These are phyloP conservation scores for Tipula unca DNA, from an alignment of 2,888 invertebrate species.

Conservation along the genomic window DNA sequence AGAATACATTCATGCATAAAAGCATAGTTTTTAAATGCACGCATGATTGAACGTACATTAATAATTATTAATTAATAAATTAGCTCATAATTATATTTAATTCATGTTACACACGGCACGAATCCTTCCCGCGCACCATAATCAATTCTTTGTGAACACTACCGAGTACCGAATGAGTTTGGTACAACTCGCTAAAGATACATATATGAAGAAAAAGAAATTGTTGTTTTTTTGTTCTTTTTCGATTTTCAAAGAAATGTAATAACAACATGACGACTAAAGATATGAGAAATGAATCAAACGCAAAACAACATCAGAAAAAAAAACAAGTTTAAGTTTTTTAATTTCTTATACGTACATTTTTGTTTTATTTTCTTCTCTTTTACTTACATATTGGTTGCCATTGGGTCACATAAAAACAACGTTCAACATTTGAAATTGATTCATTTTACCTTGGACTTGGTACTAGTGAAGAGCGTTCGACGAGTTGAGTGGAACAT, in stretches of 20 bases:
- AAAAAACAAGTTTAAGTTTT: not conserved
- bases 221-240: not conserved
- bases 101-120: too few species aligned
- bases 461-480: not conserved
- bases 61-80: too few species aligned
- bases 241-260: not conserved
- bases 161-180: not conserved
- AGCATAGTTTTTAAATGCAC: too few species aligned
- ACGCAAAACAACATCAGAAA: not conserved
- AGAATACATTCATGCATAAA: too few species aligned
- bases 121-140: too few species aligned
- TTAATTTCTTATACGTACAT: not conserved
- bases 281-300: slow-evolving; percentile 1
- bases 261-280: not conserved
- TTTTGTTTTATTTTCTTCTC: not conserved
- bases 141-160: not conserved
- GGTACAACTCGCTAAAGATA: too few species aligned
- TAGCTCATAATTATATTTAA: too few species aligned
- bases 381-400: not conserved
- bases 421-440: not conserved
- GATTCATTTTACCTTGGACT: not conserved
- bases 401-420: not conserved
- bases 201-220: not conserved
- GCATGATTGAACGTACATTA: too few species aligned
- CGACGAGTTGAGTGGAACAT: not conserved